Conservation (phyloP, 2,888 invertebrate genomes). For the Uropetala carovei region DNA sequence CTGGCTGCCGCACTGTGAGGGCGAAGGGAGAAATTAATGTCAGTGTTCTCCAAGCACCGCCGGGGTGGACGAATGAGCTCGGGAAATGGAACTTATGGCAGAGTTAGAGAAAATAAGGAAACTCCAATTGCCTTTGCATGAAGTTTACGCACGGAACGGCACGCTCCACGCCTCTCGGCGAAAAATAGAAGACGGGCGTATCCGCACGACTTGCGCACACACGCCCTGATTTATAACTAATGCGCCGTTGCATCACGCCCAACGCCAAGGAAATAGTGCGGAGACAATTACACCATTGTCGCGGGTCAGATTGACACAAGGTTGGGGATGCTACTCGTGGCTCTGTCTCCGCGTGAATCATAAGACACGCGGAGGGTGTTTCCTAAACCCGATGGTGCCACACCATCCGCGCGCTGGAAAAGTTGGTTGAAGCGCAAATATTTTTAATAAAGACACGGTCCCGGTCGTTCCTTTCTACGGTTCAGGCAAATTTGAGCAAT, state of each 20-base stretch:
- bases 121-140: background rate
- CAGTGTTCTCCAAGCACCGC: background rate
- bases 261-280: background rate
- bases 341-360: background rate
- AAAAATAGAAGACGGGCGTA: background rate
- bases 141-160: background rate
- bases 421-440: no score
- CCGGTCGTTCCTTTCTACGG: no score
- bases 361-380: no score
- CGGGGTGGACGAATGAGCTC: background rate
- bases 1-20: no score
- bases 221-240: slow-evolving; percentile 10
- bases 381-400: no score
- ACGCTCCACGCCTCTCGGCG: background rate
- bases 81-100: background rate
- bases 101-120: background rate
- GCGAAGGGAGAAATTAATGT: no score
- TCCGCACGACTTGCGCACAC: background rate
- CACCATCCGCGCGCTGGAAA: no score
- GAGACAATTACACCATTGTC: slow-evolving; percentile 11
- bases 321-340: background rate
- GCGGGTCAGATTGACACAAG: background rate
- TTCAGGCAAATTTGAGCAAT: no score
- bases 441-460: no score
- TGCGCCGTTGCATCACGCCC: background rate